Percentiles rank a stretch among this genome's conserved stretches.
Conservation (phyloP, 2,113 vertebrate species). For the Sinocyclocheilus rhinocerous region DNA sequence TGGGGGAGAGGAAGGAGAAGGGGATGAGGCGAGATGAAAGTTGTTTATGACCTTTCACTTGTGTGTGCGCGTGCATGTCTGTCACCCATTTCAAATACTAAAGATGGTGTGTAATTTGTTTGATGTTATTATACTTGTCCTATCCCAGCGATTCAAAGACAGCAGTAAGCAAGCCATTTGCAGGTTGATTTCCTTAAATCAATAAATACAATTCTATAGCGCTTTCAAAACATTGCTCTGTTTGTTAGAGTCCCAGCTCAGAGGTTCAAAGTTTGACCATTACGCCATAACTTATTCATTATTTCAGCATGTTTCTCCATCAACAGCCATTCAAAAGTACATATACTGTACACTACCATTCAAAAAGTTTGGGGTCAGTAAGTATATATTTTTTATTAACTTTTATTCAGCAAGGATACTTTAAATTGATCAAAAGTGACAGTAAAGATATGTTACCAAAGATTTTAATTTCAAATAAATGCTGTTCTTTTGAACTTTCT, state of each 20-base stretch:
- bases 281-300: not conserved
- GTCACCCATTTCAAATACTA: not conserved
- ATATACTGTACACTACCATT: too few species aligned
- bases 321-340: too few species aligned
- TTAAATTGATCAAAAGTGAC: not conserved
- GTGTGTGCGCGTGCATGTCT: not conserved
- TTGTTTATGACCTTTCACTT: conserved; percentile 21
- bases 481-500: too few species aligned
- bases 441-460: too few species aligned
- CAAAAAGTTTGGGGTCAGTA: too few species aligned
- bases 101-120: conserved; percentile 3
- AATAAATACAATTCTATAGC: not conserved
- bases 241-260: not conserved
- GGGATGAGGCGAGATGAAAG: conserved; percentile 22
- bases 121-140: conserved; percentile 3
- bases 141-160: not conserved
- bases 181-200: not conserved
- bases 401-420: not conserved
- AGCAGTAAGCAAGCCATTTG: not conserved
- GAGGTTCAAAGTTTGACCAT: not conserved
- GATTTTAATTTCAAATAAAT: too few species aligned
- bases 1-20: conserved; percentile 72
- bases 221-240: not conserved
- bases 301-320: not conserved
- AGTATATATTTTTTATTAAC: too few species aligned